Percentiles rank a stretch among this genome's conserved stretches.
These are phyloP conservation scores for Chlorospingus semifuscus DNA, from an alignment of 2,797 vertebrate genomes.

Conservation along the genomic window DNA sequence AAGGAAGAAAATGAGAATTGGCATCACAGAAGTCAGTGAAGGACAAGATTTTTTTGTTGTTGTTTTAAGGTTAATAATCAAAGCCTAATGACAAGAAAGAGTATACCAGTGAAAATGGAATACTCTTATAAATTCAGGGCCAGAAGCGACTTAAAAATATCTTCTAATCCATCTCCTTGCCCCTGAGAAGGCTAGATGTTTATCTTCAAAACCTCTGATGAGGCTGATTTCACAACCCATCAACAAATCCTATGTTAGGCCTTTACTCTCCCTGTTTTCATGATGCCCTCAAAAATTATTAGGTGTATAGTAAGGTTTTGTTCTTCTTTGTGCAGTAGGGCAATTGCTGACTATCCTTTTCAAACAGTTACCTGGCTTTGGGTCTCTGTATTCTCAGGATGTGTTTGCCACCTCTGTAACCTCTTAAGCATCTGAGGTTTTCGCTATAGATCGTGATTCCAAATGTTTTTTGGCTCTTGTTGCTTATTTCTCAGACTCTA, in stretches of 20 bases:
- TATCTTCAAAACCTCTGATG: constrained; percentile 21
- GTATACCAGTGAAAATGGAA: neutral
- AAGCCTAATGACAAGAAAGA: neutral
- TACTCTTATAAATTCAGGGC: neutral
- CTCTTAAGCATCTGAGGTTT: neutral
- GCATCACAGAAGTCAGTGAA: neutral
- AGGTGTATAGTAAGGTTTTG: neutral
- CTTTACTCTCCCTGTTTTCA: neutral
- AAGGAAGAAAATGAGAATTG: neutral
- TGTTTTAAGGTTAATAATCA: neutral
- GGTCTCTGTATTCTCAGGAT: neutral
- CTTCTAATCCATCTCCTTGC: neutral
- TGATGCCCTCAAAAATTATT: neutral
- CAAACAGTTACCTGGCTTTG: neutral
- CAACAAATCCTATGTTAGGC: neutral
- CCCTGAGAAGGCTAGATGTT: neutral
- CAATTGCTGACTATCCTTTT: neutral
- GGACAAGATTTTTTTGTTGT: neutral
- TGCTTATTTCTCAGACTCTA: neutral
- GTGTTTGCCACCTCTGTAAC: neutral
- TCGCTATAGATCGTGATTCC: neutral
- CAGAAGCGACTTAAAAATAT: neutral
- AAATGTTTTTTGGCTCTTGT: neutral
- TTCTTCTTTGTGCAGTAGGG: neutral
- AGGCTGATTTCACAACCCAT: neutral